phyloP scores from a whole-genome alignment of 1,140 invertebrate genomes.

The Adelges cooleyi region DNA sequence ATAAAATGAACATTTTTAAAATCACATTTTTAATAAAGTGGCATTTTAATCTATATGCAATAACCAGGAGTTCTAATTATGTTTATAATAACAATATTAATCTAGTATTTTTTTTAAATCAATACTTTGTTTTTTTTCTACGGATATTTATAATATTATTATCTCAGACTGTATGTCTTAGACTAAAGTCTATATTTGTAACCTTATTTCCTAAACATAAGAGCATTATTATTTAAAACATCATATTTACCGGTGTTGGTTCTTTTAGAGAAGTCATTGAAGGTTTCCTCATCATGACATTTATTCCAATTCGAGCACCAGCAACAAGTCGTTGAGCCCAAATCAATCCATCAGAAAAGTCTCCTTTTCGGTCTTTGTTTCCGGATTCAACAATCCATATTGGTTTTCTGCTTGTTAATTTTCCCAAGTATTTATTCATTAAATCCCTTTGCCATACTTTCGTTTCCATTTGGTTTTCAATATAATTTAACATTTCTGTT shows the following conservation, averaged over 20 bases:
- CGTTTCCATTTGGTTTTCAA: slow-evolving; percentile 33
- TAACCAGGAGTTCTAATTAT: too few species aligned
- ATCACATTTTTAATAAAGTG: too few species aligned
- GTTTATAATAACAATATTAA: too few species aligned
- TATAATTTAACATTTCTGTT: background rate
- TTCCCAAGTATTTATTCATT: slow-evolving; percentile 29
- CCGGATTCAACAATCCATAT: slow-evolving; percentile 42
- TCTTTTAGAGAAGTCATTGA: slow-evolving; percentile 35
- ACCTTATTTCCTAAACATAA: too few species aligned
- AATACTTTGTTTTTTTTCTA: too few species aligned
- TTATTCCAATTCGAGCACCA: slow-evolving; percentile 39
- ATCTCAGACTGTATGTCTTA: too few species aligned
- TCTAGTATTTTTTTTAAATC: too few species aligned
- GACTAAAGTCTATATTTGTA: too few species aligned
- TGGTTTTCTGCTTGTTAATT: slow-evolving; percentile 35
- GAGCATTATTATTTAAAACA: too few species aligned
- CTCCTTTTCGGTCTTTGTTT: slow-evolving; percentile 36
- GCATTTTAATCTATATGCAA: too few species aligned
- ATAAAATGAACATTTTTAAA: too few species aligned
- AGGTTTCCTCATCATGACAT: slow-evolving; percentile 41
- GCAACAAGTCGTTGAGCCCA: slow-evolving; percentile 40
- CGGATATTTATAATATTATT: too few species aligned
- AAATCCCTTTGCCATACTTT: slow-evolving; percentile 36
- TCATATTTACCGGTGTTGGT: slow-evolving; percentile 39
- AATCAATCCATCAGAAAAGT: slow-evolving; percentile 39